A percentile compares a stretch with the other conserved stretches of the same genome.
phyloP scores from a whole-genome alignment of 1,140 invertebrate species.

The Drosophila nikananu region DNA sequence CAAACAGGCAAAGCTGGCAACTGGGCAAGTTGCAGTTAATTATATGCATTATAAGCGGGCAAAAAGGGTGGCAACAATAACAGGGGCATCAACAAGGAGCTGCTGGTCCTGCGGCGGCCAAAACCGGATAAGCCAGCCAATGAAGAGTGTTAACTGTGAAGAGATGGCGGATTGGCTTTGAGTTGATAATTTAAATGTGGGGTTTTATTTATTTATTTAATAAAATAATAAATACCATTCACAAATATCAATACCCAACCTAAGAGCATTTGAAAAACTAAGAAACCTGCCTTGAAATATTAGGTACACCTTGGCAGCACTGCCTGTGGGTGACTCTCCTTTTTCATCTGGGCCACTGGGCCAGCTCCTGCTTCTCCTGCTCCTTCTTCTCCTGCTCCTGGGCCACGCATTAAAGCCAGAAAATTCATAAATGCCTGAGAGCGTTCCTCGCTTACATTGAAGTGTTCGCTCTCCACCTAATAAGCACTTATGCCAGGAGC shows the following conservation, averaged over 20 bases:
- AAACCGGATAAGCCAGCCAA: slow-evolving; percentile 13
- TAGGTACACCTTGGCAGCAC: neutral
- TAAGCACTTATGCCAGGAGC: slow-evolving; percentile 62
- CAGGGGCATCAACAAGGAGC: slow-evolving; percentile 6
- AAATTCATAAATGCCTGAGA: slow-evolving; percentile 83
- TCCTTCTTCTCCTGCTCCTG: neutral
- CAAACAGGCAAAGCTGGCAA: slow-evolving; percentile 23
- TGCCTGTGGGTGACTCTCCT: slow-evolving; percentile 2
- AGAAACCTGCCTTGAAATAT: neutral
- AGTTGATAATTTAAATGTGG: too few relatives aligned
- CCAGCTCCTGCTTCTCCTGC: neutral
- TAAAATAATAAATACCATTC: neutral
- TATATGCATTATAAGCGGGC: slow-evolving; percentile 39
- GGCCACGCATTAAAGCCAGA: slow-evolving; percentile 69
- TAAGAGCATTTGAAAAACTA: neutral
- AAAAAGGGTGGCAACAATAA: neutral
- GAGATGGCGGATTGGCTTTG: neutral
- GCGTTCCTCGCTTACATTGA: slow-evolving; percentile 42
- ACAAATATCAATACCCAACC: neutral
- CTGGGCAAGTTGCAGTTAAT: slow-evolving; percentile 44
- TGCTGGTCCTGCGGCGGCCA: neutral
- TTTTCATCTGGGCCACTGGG: slow-evolving; percentile 25
- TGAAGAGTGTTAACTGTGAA: slow-evolving; percentile 22
- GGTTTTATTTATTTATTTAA: too few relatives aligned
- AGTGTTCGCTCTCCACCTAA: slow-evolving; percentile 58